phyloP scores from a whole-genome alignment of 2,113 vertebrate species.

The Raja brachyura region DNA sequence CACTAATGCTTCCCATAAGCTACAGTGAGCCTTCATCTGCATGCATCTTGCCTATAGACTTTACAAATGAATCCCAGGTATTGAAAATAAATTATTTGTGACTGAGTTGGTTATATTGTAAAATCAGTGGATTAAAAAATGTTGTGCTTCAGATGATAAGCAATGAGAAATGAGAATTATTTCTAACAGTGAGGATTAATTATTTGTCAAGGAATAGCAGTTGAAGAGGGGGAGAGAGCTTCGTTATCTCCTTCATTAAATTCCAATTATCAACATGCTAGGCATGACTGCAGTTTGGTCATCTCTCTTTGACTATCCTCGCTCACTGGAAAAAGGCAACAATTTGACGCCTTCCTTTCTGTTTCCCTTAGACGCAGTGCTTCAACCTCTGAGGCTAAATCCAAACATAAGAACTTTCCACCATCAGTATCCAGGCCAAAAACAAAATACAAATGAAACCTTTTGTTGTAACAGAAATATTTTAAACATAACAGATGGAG shows the following conservation, averaged over 20 bases:
- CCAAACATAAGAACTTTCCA: not conserved
- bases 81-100: not conserved
- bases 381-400: not conserved
- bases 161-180: not conserved
- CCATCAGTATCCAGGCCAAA: not conserved
- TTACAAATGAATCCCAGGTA: not conserved
- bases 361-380: not conserved
- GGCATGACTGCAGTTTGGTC: not conserved
- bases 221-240: not conserved
- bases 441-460: not conserved
- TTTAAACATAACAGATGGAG: not conserved
- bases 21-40: not conserved
- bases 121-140: not conserved
- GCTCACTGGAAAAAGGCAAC: not conserved
- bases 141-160: not conserved
- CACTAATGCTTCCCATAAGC: not conserved
- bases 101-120: not conserved
- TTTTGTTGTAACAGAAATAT: slow-evolving; percentile 1
- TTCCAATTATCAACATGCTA: not conserved
- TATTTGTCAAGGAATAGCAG: not conserved
- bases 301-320: not conserved
- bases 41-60: not conserved
- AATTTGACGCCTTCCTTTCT: not conserved
- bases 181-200: not conserved
- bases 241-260: not conserved